These are phyloP conservation scores for Lepas anatifera DNA, from an alignment of 2,888 invertebrate genomes.

Conservation along the genomic window DNA sequence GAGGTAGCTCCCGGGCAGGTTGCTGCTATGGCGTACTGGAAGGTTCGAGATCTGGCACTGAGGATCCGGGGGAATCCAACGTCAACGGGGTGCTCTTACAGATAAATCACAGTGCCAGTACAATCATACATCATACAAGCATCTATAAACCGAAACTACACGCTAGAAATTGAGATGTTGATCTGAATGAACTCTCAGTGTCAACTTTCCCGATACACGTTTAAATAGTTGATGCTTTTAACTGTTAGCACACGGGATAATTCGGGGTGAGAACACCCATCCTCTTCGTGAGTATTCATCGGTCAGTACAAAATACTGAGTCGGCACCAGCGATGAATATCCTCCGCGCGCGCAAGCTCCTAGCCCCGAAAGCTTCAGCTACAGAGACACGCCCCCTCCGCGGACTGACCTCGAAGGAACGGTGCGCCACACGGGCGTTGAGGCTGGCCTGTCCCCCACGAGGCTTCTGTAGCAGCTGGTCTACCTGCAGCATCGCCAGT, in stretches of 20 bases:
- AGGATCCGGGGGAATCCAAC: too few species aligned
- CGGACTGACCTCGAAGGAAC: constrained; percentile 28
- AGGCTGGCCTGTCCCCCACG: constrained; percentile 48
- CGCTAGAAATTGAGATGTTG: too few species aligned
- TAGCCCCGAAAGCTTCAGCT: too few species aligned
- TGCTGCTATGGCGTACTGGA: too few species aligned
- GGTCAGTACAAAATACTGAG: neutral
- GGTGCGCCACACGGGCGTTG: constrained; percentile 18
- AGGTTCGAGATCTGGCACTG: too few species aligned
- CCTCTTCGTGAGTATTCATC: neutral
- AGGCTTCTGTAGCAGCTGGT: constrained; percentile 47
- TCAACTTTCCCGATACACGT: neutral
- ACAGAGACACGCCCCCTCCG: too few species aligned
- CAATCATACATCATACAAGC: too few species aligned
- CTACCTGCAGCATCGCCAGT: constrained; percentile 87
- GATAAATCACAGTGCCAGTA: too few species aligned
- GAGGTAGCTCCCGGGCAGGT: too few species aligned
- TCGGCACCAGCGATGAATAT: neutral
- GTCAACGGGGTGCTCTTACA: too few species aligned
- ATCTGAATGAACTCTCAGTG: neutral
- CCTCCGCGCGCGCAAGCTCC: too few species aligned
- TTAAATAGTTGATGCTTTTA: neutral
- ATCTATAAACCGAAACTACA: too few species aligned
- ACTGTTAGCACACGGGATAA: neutral
- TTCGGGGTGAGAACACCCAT: neutral